Evolutionary conservation across 2,113 vertebrate genomes (phyloP).

Genomic region (Tychaedon coryphoeus): DNA sequence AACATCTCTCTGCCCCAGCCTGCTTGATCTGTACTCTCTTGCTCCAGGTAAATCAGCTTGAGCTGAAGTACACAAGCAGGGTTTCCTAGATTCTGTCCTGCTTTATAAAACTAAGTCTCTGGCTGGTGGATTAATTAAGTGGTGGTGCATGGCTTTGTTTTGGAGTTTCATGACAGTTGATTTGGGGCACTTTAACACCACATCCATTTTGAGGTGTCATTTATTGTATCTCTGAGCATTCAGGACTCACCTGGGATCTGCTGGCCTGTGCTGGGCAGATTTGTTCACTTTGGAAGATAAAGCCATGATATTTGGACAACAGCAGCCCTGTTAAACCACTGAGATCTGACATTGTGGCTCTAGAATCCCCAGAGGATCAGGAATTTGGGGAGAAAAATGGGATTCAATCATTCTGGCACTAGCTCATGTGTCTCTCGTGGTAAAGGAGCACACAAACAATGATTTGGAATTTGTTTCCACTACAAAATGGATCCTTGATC

Average conservation of each 20-base stretch:
- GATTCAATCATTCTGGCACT: background rate
- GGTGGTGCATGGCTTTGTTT: background rate
- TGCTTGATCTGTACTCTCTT: background rate
- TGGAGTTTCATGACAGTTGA: background rate
- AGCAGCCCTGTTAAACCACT: background rate
- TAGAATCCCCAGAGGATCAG: background rate
- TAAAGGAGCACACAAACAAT: background rate
- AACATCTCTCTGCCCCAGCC: background rate
- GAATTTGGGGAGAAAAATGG: background rate
- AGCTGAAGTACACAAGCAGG: background rate
- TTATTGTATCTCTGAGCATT: background rate
- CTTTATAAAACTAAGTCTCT: background rate
- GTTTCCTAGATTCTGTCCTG: background rate
- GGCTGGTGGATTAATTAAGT: background rate
- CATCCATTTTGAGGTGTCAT: background rate
- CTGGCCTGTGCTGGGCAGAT: background rate
- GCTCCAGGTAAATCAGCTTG: background rate
- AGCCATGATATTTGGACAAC: background rate
- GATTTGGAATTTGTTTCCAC: slow-evolving; percentile 11
- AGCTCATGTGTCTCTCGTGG: accelerated
- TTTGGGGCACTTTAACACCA: background rate
- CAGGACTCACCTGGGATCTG: background rate
- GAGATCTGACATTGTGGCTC: background rate
- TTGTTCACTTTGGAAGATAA: background rate
- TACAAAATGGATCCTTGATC: slow-evolving; percentile 18